A percentile compares a stretch with the other conserved stretches of the same genome.
These are phyloP conservation scores for Pseudoips prasinana DNA, from an alignment of 2,888 invertebrate species.

Conservation along the genomic window DNA sequence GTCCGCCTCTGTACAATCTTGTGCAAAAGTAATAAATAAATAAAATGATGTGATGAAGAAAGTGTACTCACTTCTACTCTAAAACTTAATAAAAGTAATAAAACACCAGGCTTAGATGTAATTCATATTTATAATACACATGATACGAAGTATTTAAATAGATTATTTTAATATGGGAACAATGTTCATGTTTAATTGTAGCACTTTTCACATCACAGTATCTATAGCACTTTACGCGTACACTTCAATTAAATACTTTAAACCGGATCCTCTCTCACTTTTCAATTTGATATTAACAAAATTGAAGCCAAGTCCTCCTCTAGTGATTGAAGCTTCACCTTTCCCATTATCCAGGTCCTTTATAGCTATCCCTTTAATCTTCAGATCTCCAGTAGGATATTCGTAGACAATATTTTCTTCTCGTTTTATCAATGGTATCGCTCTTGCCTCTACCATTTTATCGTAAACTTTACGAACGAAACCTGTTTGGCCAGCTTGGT, in stretches of 20 bases:
- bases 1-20: no score
- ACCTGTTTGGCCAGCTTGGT: constrained; percentile 44
- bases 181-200: no score
- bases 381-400: constrained; percentile 49
- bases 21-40: no score
- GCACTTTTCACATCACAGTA: no score
- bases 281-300: constrained; percentile 60
- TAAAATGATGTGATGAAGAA: no score
- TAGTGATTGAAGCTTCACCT: constrained; percentile 50
- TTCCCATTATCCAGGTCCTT: constrained; percentile 42
- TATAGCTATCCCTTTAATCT: constrained; percentile 46
- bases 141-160: no score
- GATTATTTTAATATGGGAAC: no score
- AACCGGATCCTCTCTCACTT: constrained; percentile 58
- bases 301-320: constrained; percentile 57
- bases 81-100: no score
- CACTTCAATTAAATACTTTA: constrained; percentile 53
- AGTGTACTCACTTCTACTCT: no score
- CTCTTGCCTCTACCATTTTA: constrained; percentile 34
- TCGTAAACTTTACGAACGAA: constrained; percentile 46
- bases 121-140: no score
- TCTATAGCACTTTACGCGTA: no score
- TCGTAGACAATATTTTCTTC: constrained; percentile 46
- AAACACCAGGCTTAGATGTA: no score
- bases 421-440: constrained; percentile 43